Conservation (phyloP, 2,113 vertebrate genomes). For the Dasyurus viverrinus region DNA sequence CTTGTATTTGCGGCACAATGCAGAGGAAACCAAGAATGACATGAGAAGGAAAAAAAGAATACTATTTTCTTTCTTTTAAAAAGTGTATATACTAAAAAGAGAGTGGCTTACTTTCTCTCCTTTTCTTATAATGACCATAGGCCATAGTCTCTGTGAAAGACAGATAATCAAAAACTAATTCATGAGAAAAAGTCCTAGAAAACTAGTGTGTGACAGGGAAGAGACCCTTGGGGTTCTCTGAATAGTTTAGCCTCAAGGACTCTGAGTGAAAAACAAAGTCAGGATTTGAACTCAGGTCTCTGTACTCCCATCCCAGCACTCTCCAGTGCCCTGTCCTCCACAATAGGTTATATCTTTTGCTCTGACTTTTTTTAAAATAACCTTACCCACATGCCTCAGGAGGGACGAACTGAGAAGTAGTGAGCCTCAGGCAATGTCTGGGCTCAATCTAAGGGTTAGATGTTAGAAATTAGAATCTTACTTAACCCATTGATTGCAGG, state of each 20-base stretch:
- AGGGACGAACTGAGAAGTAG: neutral
- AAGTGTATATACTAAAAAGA: neutral
- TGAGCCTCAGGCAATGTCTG: neutral
- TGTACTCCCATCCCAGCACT: neutral
- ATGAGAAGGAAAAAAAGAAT: constrained; percentile 10
- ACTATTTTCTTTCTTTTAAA: neutral
- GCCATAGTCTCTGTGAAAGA: constrained; percentile 13
- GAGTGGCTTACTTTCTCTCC: neutral
- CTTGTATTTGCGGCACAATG: constrained; percentile 10
- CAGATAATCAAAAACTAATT: constrained; percentile 22
- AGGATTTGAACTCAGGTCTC: neutral
- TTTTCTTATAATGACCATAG: neutral
- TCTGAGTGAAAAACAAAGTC: neutral
- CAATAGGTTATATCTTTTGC: neutral
- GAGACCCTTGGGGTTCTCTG: neutral
- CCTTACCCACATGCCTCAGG: neutral
- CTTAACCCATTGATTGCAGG: neutral
- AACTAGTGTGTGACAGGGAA: neutral
- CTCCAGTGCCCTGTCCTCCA: neutral
- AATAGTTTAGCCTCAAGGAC: neutral
- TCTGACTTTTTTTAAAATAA: neutral
- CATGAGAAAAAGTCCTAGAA: constrained; percentile 4
- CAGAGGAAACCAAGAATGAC: constrained; percentile 21
- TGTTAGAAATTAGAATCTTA: neutral
- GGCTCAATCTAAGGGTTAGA: neutral